Evolutionary conservation across 2,797 vertebrate species (phyloP), one percentile per base, ranked within the genome.

Genomic region (Peromyscus aztecus): DNA sequence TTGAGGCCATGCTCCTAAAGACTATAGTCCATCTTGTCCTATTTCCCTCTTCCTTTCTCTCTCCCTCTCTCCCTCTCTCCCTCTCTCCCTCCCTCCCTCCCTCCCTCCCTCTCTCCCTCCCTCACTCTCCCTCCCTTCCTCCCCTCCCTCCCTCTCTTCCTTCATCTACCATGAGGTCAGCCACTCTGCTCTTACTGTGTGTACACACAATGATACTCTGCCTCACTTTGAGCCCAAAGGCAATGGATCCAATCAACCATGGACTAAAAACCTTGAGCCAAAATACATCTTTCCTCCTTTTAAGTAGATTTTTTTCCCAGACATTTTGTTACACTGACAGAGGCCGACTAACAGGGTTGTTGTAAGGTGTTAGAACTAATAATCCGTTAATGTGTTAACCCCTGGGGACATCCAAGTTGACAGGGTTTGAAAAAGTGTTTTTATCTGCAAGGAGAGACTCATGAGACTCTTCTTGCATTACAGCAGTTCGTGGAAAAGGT

Each of bases 401-500:
- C 69, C 73, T n/a, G 10, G 40, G 3, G 61, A 9, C 8, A 5
- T 27, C 27, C 34, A 3, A 2, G 21, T 6, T 16, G n/a, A 69
- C n/a, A 43, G 3, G 49, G 57, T 13, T 52, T 52, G 40, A 0
- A 7, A 4, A 34, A 14, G 16, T 23, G 5, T 29, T 59, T 85
- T 87, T 34, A 61, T 46, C 29, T 37, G 11, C 52, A 6, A 23
- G 77, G 52, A 52, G 91, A 46, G 46, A 55, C 4, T 55, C 61
- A 31, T 13, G 37, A n/a, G 37, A 29, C 21, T 19, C 63, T 86
- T 55, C 46, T 16, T 0, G 0, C 2, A 0, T 63, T 21, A 10
- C 1, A 0, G 7, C 0, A 63, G 21, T 67, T 40, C 29, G 17
- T 29, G 1, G 67, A 29, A 61, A 73, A 0, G 13, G 21, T 55